A percentile compares a stretch with the other conserved stretches of the same genome.
Conservation (phyloP, 1,140 invertebrate genomes). For the Nasonia vitripennis region DNA sequence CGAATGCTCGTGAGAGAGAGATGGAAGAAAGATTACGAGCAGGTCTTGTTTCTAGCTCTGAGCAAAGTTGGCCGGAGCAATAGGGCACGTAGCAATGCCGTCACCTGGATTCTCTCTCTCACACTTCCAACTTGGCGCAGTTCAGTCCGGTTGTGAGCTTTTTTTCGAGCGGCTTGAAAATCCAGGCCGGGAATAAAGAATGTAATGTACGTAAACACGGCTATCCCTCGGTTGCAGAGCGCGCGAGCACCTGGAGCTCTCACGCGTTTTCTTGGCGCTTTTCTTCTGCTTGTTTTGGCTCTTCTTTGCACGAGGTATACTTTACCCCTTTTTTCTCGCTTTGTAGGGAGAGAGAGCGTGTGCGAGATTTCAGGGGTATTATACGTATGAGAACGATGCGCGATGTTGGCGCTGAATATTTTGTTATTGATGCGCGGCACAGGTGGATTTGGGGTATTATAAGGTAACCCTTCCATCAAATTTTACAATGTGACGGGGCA, state of each 20-base stretch:
- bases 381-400: too few relatives aligned
- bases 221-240: background rate
- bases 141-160: background rate
- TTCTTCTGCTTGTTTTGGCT: too few relatives aligned
- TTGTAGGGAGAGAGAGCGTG: too few relatives aligned
- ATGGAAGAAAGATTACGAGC: conserved; percentile 18
- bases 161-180: background rate
- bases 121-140: background rate
- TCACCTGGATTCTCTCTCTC: conserved; percentile 21
- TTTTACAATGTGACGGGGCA: too few relatives aligned
- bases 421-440: too few relatives aligned
- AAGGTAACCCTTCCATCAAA: too few relatives aligned
- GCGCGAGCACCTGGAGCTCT: background rate
- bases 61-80: conserved; percentile 27
- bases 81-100: conserved; percentile 28
- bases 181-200: conserved; percentile 9
- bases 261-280: background rate
- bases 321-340: too few relatives aligned
- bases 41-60: conserved; percentile 14
- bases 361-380: too few relatives aligned
- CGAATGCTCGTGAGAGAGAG: background rate
- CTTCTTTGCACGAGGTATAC: too few relatives aligned
- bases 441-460: too few relatives aligned
- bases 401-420: too few relatives aligned
- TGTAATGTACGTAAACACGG: conserved; percentile 29